phyloP scores from a whole-genome alignment of 2,888 invertebrate genomes.

The Nudaria mundana region DNA sequence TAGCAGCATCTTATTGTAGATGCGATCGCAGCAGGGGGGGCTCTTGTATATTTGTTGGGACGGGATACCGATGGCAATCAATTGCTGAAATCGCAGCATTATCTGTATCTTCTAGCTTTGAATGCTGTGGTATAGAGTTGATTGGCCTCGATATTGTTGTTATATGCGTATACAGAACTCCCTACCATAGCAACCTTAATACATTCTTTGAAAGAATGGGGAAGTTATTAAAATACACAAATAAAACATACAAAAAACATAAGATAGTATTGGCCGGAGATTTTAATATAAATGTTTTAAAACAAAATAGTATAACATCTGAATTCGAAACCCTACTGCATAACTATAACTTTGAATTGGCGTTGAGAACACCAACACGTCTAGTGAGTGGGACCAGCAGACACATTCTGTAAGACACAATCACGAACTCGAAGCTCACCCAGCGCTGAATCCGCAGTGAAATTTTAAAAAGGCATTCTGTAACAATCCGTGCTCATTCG shows the following conservation, averaged over 20 bases:
- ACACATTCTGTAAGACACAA: too few species aligned
- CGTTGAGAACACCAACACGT: not conserved
- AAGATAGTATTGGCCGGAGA: not conserved
- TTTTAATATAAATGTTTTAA: too few species aligned
- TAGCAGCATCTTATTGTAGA: not conserved
- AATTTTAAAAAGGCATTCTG: too few species aligned
- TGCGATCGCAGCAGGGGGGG: too few species aligned
- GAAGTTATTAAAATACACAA: too few species aligned
- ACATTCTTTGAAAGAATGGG: too few species aligned
- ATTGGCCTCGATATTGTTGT: not conserved
- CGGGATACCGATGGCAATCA: not conserved
- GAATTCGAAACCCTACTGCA: not conserved
- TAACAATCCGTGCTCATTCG: too few species aligned
- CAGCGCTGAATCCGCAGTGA: too few species aligned
- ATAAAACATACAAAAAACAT: not conserved
- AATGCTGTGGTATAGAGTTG: not conserved
- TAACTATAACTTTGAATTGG: not conserved
- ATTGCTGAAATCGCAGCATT: not conserved
- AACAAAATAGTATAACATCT: not conserved
- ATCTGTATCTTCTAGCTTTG: too few species aligned
- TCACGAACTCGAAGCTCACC: too few species aligned
- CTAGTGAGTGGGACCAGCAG: not conserved
- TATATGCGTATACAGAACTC: not conserved
- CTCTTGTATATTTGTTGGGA: not conserved
- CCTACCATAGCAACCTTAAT: not conserved